phyloP scores from a whole-genome alignment of 2,113 vertebrate genomes.

The Theristicus caerulescens region DNA sequence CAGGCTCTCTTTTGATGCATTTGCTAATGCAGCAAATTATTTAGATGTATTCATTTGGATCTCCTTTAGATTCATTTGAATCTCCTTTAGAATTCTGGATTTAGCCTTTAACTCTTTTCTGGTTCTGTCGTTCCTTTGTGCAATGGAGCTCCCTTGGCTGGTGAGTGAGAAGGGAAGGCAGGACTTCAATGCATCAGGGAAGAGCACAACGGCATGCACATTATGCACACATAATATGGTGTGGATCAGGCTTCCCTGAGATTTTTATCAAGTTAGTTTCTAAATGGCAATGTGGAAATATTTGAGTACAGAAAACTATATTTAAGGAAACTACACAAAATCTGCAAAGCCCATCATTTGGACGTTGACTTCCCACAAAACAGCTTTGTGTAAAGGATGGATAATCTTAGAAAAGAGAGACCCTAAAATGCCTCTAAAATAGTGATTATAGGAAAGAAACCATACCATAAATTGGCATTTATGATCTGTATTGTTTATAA shows the following conservation, averaged over 20 bases:
- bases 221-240: accelerated
- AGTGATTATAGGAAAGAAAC: neutral
- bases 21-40: neutral
- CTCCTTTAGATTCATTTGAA: neutral
- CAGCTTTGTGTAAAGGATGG: neutral
- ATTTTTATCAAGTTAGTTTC: neutral
- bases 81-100: neutral
- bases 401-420: neutral
- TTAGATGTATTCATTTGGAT: neutral
- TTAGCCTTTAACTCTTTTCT: neutral
- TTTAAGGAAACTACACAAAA: neutral
- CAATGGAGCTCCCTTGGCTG: neutral
- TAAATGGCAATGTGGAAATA: neutral
- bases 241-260: neutral
- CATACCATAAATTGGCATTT: neutral
- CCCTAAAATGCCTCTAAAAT: neutral
- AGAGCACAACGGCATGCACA: accelerated
- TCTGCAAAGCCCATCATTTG: neutral
- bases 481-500: neutral
- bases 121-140: neutral
- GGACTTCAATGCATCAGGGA: accelerated
- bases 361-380: neutral
- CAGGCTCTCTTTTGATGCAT: neutral
- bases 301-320: neutral
- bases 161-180: neutral